Base-by-base conservation (phyloP, 2,113 vertebrate species). In the Microcebus ravelobensis region DNA sequence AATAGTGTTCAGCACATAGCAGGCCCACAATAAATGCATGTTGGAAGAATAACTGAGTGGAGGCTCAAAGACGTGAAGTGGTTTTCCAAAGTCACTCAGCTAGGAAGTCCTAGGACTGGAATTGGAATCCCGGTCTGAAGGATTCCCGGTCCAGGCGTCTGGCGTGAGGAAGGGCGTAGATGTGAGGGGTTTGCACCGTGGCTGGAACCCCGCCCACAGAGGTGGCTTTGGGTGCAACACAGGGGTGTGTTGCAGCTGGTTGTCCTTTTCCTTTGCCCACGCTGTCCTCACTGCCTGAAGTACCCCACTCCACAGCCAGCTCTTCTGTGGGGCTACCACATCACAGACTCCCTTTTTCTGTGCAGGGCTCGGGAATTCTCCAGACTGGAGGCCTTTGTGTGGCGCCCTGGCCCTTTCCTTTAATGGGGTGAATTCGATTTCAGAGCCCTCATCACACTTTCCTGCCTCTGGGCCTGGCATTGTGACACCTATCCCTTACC, bases 201-300 rank as follows among this genome's bases (percentile, higher is more conserved):
- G 21, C 39, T 34, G 70, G 39, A 52, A 68, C 27, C 36, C 39
- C 15, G 48, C 42, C 68, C 57, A 3, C 36, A 70, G 81, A 70
- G 25, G 20, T 5, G 18, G 36, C 59, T 94, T 57, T 23, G 34
- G 9, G 42, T 27, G 29, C 39, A 48, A 65, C 36, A 36, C 15
- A 7, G 36, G 29, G 8, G 34, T 8, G 13, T 50, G 25, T 4
- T 39, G 34, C 50, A 1, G 6, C 9, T 52, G 29, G 0, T 52
- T 42, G 61, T 31, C 42, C 31, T 1, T 70, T 81, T 42, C 23
- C 63, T 90, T 80, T 68, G 39, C 52, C 68, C 4, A 11, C 6
- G n/a, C 36, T 63, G 42, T 70, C 81, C 36, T 39, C 61, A 61
- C 31, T 21, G 68, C 8, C 31, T 18, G n/a, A 31, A 73, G 18